Conservation (phyloP, 2,113 vertebrate species). For the Pagrus major region DNA sequence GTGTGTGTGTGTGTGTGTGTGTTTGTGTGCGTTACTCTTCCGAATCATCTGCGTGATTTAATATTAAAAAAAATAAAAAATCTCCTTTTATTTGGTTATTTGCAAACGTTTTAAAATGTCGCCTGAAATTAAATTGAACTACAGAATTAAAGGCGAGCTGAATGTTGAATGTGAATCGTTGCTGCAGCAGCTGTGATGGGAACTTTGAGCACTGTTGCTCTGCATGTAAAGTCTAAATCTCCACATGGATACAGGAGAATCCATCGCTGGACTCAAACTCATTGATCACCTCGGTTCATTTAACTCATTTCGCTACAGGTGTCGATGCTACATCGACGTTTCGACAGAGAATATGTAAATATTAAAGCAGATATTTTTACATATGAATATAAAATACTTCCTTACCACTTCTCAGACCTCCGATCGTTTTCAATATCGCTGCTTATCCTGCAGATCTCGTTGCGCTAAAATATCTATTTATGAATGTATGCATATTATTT, state of each 20-base stretch:
- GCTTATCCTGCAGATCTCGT: not conserved
- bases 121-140: not conserved
- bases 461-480: not conserved
- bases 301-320: not conserved
- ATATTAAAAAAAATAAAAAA: not conserved
- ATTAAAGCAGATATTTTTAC: slow-evolving; percentile 13
- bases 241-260: not conserved
- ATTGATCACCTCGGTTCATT: not conserved
- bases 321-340: not conserved
- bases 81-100: not conserved
- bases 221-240: slow-evolving; percentile 19
- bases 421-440: not conserved
- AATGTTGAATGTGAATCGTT: not conserved
- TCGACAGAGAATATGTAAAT: slow-evolving; percentile 36
- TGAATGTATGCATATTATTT: slow-evolving; percentile 45
- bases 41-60: not conserved
- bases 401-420: not conserved
- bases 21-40: not conserved
- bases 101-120: not conserved
- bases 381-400: slow-evolving; percentile 10
- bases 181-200: not conserved
- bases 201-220: slow-evolving; percentile 22
- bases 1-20: slow-evolving; percentile 19
- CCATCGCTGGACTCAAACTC: not conserved
- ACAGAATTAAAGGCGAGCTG: not conserved